Base-by-base conservation (phyloP, 2,888 invertebrate genomes). In the Agrotis exclamationis region DNA sequence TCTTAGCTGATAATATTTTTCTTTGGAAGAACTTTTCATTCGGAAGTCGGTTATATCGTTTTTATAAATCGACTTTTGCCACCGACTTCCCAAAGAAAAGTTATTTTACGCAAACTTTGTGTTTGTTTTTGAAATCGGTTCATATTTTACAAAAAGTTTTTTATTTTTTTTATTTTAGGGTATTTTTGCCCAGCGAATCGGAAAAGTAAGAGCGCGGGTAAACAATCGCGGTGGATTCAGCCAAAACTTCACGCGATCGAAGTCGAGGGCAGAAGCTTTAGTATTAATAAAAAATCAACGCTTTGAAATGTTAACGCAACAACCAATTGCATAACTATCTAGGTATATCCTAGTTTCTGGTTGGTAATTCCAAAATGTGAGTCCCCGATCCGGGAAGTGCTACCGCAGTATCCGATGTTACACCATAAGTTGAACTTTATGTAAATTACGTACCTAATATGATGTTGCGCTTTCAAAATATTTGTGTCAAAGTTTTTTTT, bases 391-490 rank as follows among this genome's bases (percentile, higher is more conserved):
- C 73, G 47, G 73, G 71, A 54, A 51, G 18, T 13, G 14, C 22
- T 45, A 51, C 79, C 79, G 28, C 74, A 79, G 63, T 5, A 33
- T 73, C 74, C 74, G 79, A 28, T 20, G 48, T 75, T 63, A 48
- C 44, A 44, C 7, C 63, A 73, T 33, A n/a, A 9, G 13, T 33
- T 7, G 22, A 53, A 47, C 18, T 22, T 39, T 18, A 28, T 22
- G n/a, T 11, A n/a, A 51, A 51, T 53, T 47, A 53, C n/a, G 47
- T 14, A n/a, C n/a, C n/a, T n/a, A n/a, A n/a, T 44, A 54, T 77
- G 58, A 70, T 7, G 48, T 33, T 48, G 54, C 3, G 22, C 53
- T 59, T 54, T 48, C 28, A 59, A 70, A 71, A 76, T 57, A 45
- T 57, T 18, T 24, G 9, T 39, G 1, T 28, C 9, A 39, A 20